Conservation (phyloP, 2,113 vertebrate genomes). For the Mugil cephalus region DNA sequence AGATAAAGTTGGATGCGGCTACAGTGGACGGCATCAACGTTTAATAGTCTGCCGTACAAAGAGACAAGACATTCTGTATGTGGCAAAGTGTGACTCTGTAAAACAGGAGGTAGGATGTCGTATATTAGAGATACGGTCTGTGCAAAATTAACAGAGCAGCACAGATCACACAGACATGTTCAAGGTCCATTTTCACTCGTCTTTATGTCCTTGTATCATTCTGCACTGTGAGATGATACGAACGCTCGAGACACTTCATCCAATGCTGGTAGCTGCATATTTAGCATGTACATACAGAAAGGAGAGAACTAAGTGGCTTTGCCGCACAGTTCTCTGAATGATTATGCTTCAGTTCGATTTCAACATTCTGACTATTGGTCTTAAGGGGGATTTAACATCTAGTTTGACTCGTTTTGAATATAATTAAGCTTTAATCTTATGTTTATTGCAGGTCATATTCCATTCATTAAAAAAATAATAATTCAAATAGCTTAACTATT, state of each 20-base stretch:
- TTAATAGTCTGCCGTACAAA: conserved; percentile 49
- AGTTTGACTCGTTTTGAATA: too few species aligned
- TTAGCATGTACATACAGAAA: too few species aligned
- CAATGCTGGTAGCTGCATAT: not conserved
- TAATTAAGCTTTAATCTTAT: too few species aligned
- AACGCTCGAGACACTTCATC: not conserved
- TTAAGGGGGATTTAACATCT: too few species aligned
- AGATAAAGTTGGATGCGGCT: conserved; percentile 29
- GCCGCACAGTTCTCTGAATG: too few species aligned
- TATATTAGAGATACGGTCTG: conserved; percentile 7
- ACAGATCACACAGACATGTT: not conserved
- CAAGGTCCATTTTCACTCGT: conserved; percentile 18
- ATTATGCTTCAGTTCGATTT: too few species aligned
- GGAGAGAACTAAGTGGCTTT: too few species aligned
- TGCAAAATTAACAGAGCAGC: conserved; percentile 35
- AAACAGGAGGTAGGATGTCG: conserved; percentile 5
- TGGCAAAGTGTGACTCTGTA: conserved; percentile 21
- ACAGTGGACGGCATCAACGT: conserved; percentile 52
- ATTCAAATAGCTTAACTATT: too few species aligned
- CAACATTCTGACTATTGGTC: too few species aligned
- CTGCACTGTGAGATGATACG: conserved; percentile 9
- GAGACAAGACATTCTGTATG: conserved; percentile 3
- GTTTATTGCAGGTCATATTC: too few species aligned
- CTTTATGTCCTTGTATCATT: conserved; percentile 16
- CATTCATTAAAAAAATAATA: too few species aligned